Base-by-base conservation (phyloP, 2,888 invertebrate species). In the Drosophila incognita region DNA sequence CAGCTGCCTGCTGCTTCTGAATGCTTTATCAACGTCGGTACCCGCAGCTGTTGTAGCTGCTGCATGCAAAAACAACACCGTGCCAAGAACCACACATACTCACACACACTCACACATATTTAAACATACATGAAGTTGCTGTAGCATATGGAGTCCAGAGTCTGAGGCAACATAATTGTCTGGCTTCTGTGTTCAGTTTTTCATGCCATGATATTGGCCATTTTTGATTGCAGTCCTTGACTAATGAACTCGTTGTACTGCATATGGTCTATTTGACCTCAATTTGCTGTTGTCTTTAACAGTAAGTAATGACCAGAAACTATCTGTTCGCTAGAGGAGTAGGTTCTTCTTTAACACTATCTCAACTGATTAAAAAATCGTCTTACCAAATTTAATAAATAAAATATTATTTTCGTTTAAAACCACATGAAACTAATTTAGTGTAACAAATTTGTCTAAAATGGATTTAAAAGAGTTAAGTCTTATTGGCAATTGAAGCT, bases 1-100 rank as follows among this genome's bases (percentile, higher is more conserved):
- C 38, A 69, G 65, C 58, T 59, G 68, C 52, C 35, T 71, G 46
- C 63, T 65, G 75, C 79, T 67, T 71, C 59, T 87, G 62, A 72
- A 82, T 84, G 76, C 76, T 78, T 84, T 84, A 89, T 87, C 88
- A 89, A 74, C 80, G 71, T 67, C 65, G 69, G 69, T 79, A 76
- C 90, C 86, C 90, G 90, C 88, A 87, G 89, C 75, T 82, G 86
- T 33, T 60, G 69, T 61, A 49, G 69, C 58, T 58, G 56, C 62
- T 59, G 62, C 69, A 64, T 60, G 77, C 77, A 87, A 76, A 68
- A 76, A 62, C 74, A 86, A 83, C 81, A 69, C 67, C 59, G 84
- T 83, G 54, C 64, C 68, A 65, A 38, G 27, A 56, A 8, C 29
- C 56, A n/a, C 46, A 21, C 13, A 21, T 13, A 6, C n/a, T 0